Base-by-base conservation (phyloP, 1,140 invertebrate species). In the Anoplophora glabripennis region DNA sequence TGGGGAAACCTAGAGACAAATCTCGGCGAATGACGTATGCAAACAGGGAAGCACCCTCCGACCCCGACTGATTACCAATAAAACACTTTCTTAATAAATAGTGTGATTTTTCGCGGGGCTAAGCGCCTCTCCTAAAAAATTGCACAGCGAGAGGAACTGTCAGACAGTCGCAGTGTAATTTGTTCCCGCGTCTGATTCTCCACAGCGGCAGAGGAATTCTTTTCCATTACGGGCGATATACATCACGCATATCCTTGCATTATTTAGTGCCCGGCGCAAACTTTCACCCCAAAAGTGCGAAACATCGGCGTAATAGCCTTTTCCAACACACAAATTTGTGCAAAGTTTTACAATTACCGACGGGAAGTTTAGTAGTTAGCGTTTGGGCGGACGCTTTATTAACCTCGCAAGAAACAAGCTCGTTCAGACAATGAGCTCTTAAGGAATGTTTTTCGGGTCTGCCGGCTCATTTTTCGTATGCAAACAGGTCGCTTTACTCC, bases 331-430 rank as follows among this genome's bases (percentile, higher is more conserved):
- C 67, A 66, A 69, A 69, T 69, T 68, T 69, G 21, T 46, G 54
- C 44, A 57, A 66, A 69, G 64, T 69, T 69, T 69, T 61, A 69
- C 65, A 69, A 69, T 69, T 69, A 69, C 67, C 45, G 54, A 38
- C 15, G 8, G 46, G 55, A 69, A 69, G 53, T 69, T 69, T 66
- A 59, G 59, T 66, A 69, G 61, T 69, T 69, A 69, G 53, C 57
- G 61, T n/a, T 66, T 61, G 57, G 62, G 57, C 62, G 57, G 61
- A 63, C 53, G 17, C 40, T 62, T 44, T 57, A 64, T 64, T 64
- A 64, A 64, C 57, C 51, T 54, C 18, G 40, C 51, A 53, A 59
- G 55, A 54, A 63, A 63, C 55, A 53, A 57, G 21, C 34, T 49
- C 21, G 48, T 58, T 49, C 28, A 54, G 21, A 38, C 38, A 37